Base-by-base conservation (phyloP, 1,140 invertebrate species). In the Heliconius hewitsoni region DNA sequence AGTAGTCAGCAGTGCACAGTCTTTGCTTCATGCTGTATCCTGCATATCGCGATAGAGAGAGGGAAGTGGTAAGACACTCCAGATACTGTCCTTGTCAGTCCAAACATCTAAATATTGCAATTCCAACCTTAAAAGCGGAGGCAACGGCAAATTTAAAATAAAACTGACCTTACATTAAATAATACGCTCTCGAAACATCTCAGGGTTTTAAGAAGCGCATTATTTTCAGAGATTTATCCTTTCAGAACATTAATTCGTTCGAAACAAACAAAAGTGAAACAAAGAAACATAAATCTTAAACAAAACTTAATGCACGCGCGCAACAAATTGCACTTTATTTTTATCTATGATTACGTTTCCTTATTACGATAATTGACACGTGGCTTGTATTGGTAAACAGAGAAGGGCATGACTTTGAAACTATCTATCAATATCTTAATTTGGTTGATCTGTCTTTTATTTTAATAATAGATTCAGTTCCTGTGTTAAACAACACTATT, bases 271-370 rank as follows among this genome's bases (percentile, higher is more conserved):
- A 19, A 46, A 52, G 42, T 1, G 27, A 74, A 34, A 74, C 73
- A 74, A 74, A 74, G 73, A 55, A 34, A 30, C 27, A 74, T 74
- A 74, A 74, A 74, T 74, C 73, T 74, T 52, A 11, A 27, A n/a
- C 23, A 55, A 73, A 74, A 55, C 11, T 23, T 46, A 73, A 73
- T 74, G 73, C 50, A 50, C 73, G 30, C 50, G 73, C 73, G 73
- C 73, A 74, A 30, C 27, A 19, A 18, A 74, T 23, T 52, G 73
- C 42, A 74, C 46, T 74, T 74, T 74, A 74, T 74, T 74, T 74
- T 74, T 74, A 55, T 74, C 73, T 74, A 74, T 74, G 72, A 73
- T 74, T 50, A 30, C 60, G 60, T 30, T 66, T 66, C 11, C 23
- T 30, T 66, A 66, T 66, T 66, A 66, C 60, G 60, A 30, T 27